Conservation (phyloP, 2,113 vertebrate genomes). For the Otis tarda region DNA sequence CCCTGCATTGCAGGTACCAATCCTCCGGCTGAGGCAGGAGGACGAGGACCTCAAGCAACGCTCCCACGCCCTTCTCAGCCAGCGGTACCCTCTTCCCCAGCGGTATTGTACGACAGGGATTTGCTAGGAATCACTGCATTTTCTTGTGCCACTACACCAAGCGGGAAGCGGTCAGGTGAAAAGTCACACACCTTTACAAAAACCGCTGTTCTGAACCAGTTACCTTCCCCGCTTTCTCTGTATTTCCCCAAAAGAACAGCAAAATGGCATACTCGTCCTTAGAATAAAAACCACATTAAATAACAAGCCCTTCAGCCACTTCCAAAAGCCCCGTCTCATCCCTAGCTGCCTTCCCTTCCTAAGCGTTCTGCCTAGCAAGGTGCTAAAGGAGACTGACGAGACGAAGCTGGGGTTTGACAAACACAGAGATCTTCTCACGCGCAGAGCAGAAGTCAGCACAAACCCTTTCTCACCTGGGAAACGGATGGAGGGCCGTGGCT, state of each 20-base stretch:
- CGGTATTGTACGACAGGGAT: neutral
- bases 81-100: neutral
- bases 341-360: too few relatives aligned
- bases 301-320: neutral
- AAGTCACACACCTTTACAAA: neutral
- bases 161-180: rapidly evolving
- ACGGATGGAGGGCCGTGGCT: conserved; percentile 79
- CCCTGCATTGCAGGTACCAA: conserved; percentile 45
- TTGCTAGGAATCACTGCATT: neutral
- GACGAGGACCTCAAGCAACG: neutral
- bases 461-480: conserved; percentile 76
- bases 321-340: neutral
- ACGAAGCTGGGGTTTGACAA: neutral
- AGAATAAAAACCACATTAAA: neutral
- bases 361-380: neutral
- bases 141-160: rapidly evolving
- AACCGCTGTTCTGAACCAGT: neutral
- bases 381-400: neutral
- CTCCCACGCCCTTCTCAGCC: neutral
- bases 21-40: conserved; percentile 3
- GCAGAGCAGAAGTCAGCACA: neutral
- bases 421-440: rapidly evolving
- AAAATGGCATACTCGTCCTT: neutral
- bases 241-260: neutral
- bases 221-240: neutral